A percentile compares a stretch with the other conserved stretches of the same genome.
Conservation (phyloP, 2,888 invertebrate species). For the Coenonympha glycerion region DNA sequence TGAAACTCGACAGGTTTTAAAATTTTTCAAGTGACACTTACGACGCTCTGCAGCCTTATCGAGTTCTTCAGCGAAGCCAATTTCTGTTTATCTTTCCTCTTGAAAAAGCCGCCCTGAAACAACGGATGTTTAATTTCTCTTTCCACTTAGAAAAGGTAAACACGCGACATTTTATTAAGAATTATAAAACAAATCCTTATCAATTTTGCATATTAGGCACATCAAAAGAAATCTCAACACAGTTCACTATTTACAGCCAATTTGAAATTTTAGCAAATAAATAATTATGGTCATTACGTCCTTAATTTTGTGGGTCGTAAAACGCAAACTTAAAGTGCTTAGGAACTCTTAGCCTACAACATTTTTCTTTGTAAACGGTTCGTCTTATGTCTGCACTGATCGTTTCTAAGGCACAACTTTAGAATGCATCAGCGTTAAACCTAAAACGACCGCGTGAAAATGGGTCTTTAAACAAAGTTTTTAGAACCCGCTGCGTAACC, state of each 20-base stretch:
- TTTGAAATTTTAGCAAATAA: background rate
- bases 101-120: constrained; percentile 55
- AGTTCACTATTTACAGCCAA: too few relatives aligned
- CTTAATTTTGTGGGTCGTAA: too few relatives aligned
- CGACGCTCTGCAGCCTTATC: constrained; percentile 39
- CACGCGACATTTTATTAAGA: background rate
- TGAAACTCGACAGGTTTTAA: too few relatives aligned
- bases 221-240: too few relatives aligned
- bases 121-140: constrained; percentile 19
- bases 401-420: constrained; percentile 7
- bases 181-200: too few relatives aligned
- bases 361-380: too few relatives aligned
- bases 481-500: constrained; percentile 11
- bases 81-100: constrained; percentile 46
- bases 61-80: constrained; percentile 38
- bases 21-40: too few relatives aligned
- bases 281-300: too few relatives aligned
- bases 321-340: too few relatives aligned
- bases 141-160: constrained; percentile 11
- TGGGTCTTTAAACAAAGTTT: constrained; percentile 11
- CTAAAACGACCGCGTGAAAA: constrained; percentile 10
- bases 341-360: too few relatives aligned
- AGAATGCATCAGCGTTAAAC: constrained; percentile 23
- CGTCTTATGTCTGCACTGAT: constrained; percentile 4
- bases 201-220: too few relatives aligned